Conservation (phyloP, 2,113 vertebrate genomes). For the Agelaius tricolor region DNA sequence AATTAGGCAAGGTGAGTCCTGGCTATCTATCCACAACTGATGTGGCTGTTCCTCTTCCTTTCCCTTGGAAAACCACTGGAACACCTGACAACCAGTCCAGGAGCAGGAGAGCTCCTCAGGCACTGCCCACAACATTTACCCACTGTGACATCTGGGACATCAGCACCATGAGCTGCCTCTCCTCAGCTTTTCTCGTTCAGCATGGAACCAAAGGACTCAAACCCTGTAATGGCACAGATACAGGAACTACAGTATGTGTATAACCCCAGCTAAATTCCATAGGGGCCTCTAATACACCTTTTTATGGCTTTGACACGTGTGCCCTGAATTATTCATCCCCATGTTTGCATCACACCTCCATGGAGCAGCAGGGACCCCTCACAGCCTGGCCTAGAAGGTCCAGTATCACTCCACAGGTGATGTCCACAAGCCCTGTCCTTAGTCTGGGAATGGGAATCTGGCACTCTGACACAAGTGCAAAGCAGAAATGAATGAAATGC, state of each 20-base stretch:
- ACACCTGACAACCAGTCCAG: not conserved
- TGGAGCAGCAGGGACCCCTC: not conserved
- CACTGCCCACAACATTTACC: not conserved
- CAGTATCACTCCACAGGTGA: not conserved
- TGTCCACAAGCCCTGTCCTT: not conserved
- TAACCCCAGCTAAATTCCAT: not conserved
- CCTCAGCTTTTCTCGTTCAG: not conserved
- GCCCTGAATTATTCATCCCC: not conserved
- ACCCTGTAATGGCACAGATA: not conserved
- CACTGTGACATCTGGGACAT: not conserved
- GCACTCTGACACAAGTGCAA: not conserved
- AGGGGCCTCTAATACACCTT: not conserved
- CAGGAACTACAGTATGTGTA: not conserved
- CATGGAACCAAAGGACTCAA: accelerated
- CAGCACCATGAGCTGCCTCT: not conserved
- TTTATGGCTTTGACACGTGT: not conserved
- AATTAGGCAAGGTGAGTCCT: not conserved
- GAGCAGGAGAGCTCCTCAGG: not conserved
- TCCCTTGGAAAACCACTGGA: not conserved
- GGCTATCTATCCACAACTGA: not conserved
- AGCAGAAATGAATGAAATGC: not conserved
- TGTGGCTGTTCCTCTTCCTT: not conserved
- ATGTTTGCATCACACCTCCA: not conserved
- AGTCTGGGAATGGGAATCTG: not conserved
- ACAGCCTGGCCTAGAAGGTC: not conserved